Evolutionary conservation across 2,113 vertebrate genomes (phyloP).

Genomic region (western clawed frog (Xenopus tropicalis)): DNA sequence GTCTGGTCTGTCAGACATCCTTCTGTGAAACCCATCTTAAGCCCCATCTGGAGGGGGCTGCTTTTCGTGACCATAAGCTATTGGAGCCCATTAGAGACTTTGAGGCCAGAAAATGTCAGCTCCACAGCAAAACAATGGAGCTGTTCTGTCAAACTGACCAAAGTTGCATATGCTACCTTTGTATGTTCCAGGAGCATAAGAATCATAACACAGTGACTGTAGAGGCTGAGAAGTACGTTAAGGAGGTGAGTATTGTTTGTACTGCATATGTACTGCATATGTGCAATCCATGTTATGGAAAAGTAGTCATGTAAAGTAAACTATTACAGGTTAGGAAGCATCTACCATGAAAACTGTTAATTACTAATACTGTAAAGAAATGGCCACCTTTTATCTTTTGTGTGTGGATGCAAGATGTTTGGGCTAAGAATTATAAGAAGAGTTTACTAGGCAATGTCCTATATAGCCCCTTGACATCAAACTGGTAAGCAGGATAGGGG

Average conservation of each 20-base stretch:
- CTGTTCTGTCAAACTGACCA: constrained; percentile 86
- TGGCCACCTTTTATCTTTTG: no score
- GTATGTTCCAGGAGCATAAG: constrained; percentile 85
- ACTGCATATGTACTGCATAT: no score
- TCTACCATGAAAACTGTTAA: no score
- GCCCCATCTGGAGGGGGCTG: constrained; percentile 87
- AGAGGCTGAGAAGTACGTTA: constrained; percentile 73
- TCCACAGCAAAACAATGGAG: constrained; percentile 84
- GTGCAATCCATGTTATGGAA: no score
- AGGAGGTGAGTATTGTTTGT: constrained; percentile 73
- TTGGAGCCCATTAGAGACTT: constrained; percentile 81
- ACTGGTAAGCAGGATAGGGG: no score
- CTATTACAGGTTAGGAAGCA: no score
- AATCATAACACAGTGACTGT: constrained; percentile 73
- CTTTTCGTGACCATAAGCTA: constrained; percentile 90
- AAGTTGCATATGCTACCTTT: constrained; percentile 84
- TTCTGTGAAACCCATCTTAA: constrained; percentile 90
- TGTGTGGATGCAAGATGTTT: no score
- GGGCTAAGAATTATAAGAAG: no score
- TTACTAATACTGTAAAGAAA: no score
- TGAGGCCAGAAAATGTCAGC: constrained; percentile 76
- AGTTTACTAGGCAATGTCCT: no score
- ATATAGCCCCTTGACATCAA: no score
- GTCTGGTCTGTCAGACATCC: constrained; percentile 88
- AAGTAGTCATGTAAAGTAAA: no score